Percentiles rank a stretch among this genome's conserved stretches.
Evolutionary conservation across 2,797 vertebrate species (phyloP).

Genomic region (Acanthopagrus latus): DNA sequence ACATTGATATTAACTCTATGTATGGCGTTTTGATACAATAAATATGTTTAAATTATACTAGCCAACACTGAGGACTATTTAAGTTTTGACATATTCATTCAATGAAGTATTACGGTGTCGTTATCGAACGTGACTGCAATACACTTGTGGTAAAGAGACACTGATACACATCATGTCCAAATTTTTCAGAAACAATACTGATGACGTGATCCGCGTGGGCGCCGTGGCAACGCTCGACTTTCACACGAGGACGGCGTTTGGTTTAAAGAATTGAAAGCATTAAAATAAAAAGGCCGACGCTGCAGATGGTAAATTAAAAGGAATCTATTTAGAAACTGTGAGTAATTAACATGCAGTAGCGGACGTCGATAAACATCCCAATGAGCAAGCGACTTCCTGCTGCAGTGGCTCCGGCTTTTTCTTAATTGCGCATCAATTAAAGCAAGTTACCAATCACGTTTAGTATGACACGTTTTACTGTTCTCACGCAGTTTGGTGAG

Average conservation of each 20-base stretch:
- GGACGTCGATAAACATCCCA: conserved; percentile 48
- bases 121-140: no score
- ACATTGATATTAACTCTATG: neutral
- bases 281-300: neutral
- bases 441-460: conserved; percentile 53
- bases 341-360: conserved; percentile 56
- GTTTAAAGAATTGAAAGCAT: neutral
- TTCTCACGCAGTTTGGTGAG: conserved; percentile 26
- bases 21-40: no score
- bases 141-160: no score
- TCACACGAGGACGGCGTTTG: neutral
- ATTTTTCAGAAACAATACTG: neutral
- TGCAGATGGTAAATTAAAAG: neutral
- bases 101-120: no score
- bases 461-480: conserved; percentile 54
- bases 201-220: neutral
- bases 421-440: conserved; percentile 70
- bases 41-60: no score
- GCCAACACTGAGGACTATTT: no score
- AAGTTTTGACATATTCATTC: no score
- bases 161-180: no score
- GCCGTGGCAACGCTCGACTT: neutral
- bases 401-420: conserved; percentile 44
- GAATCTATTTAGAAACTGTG: neutral
- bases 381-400: conserved; percentile 44